Evolutionary conservation across 2,888 invertebrate species (phyloP), one percentile per base, ranked within the genome.

Genomic region (Agrochola lychnidis): DNA sequence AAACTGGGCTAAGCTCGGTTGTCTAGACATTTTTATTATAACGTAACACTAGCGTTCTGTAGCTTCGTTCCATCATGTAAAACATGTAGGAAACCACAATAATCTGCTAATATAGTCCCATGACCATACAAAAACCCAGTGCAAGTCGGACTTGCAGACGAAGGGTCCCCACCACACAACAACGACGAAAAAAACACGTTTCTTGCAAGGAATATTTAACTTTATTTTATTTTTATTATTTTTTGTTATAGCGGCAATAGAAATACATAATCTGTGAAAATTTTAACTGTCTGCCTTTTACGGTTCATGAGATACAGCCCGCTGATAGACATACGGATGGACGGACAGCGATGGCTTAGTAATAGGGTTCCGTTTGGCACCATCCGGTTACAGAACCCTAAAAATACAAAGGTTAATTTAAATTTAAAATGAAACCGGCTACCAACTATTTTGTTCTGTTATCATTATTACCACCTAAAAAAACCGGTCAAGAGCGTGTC

Each of bases 391-490:
- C 9, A 9, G 53, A 53, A 53, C 22, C 53, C 53, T 53, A 10
- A 53, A 53, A 57, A 59, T 25, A 7, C 1, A 1, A 16, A 30
- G 2, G 10, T 22, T 4, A 68, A 53, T 14, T 40, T 40, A 22
- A 53, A 45, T 63, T 63, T 12, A 30, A 63, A 72, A 63, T 36
- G 16, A 48, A 45, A 61, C 30, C 1, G 0, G 2, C 25, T 14
- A n/a, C 36, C 12, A n/a, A 45, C 30, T 36, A 56, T 48, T n/a
- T 73, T 16, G 4, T 1, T 53, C 22, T 48, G 22, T 19, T 42
- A 5, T 68, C n/a, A 63, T 63, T 45, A 53, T 36, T 12, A 59
- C 53, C 22, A 67, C 10, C 53, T 42, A 62, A 68, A 62, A 68
- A 36, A 36, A 36, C 36, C 36, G 36, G 36, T 36, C 36, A 36